phyloP scores from a whole-genome alignment of 1,140 invertebrate genomes.

The Euura saliciscinereae region DNA sequence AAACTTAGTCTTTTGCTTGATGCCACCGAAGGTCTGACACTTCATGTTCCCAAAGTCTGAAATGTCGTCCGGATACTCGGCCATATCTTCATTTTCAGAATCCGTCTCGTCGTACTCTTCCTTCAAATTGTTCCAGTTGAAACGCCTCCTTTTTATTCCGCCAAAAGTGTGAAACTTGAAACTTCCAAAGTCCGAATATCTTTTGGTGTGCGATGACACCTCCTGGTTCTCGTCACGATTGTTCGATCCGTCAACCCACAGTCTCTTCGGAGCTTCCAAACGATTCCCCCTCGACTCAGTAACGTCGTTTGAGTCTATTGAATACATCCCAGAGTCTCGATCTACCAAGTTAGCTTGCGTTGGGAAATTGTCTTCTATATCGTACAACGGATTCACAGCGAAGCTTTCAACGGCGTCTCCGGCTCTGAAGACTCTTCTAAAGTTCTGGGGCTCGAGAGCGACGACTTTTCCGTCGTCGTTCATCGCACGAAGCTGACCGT shows the following conservation, averaged over 20 bases:
- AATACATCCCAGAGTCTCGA: slow-evolving; percentile 40
- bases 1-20: slow-evolving; percentile 30
- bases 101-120: slow-evolving; percentile 12
- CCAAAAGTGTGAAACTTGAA: slow-evolving; percentile 46
- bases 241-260: slow-evolving; percentile 1
- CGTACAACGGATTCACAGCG: slow-evolving; percentile 12
- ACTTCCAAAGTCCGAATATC: slow-evolving; percentile 32
- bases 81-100: slow-evolving; percentile 20
- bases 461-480: background rate
- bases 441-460: background rate
- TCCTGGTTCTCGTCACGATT: slow-evolving; percentile 17
- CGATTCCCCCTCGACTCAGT: slow-evolving; percentile 3
- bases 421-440: slow-evolving; percentile 2
- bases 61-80: background rate
- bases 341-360: slow-evolving; percentile 15
- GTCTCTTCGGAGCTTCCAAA: background rate
- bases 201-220: slow-evolving; percentile 26
- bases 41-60: slow-evolving; percentile 29
- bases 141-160: slow-evolving; percentile 33
- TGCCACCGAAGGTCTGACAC: slow-evolving; percentile 45
- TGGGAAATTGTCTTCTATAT: slow-evolving; percentile 4
- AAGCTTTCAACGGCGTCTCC: slow-evolving; percentile 9
- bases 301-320: slow-evolving; percentile 33
- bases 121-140: slow-evolving; percentile 4
- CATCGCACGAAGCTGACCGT: background rate